phyloP scores from a whole-genome alignment of 2,797 vertebrate species.

The Threskiornis aethiopicus region DNA sequence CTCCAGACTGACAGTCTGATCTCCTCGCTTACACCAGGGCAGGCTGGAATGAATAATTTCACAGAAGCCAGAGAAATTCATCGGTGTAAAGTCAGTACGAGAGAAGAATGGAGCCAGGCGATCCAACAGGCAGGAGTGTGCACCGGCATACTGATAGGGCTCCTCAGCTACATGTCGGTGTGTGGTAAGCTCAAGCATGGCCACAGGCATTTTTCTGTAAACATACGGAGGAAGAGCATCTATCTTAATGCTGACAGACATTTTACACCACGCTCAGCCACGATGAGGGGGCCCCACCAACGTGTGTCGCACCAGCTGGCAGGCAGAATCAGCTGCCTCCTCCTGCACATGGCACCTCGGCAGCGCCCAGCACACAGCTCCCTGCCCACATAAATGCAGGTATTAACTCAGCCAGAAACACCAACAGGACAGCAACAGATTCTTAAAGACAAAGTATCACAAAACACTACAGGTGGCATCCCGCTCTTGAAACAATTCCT shows the following conservation, averaged over 20 bases:
- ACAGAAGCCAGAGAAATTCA: not conserved
- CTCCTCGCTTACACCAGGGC: not conserved
- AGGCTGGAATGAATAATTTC: not conserved
- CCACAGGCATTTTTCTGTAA: not conserved
- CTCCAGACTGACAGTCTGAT: not conserved
- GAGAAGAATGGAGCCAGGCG: not conserved
- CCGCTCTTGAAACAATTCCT: not conserved
- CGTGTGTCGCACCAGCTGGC: fast-evolving
- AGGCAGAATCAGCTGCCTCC: not conserved
- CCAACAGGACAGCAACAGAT: not conserved
- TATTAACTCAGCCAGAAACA: not conserved
- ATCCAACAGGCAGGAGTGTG: not conserved
- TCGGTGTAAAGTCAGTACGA: fast-evolving
- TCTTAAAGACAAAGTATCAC: not conserved
- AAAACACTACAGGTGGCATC: not conserved
- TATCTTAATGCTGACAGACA: not conserved
- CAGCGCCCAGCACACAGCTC: not conserved
- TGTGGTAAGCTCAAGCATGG: not conserved
- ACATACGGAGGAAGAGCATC: not conserved
- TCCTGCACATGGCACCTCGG: not conserved
- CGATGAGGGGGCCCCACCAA: not conserved
- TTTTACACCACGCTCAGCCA: not conserved
- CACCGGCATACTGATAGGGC: not conserved
- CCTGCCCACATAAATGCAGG: not conserved
- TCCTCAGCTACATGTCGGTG: not conserved